phyloP scores from a whole-genome alignment of 2,113 vertebrate species.

The Nerophis ophidion region DNA sequence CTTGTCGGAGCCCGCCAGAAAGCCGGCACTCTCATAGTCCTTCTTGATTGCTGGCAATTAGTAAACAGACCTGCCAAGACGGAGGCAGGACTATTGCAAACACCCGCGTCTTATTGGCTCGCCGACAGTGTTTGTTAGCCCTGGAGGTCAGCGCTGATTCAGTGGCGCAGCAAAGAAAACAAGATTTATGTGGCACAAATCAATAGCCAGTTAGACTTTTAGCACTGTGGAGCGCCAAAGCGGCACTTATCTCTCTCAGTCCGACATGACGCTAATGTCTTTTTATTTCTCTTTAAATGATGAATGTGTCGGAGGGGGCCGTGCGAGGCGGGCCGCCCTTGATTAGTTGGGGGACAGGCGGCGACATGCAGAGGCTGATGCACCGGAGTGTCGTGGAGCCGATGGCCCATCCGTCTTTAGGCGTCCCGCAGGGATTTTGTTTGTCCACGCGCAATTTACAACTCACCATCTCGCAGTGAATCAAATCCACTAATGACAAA shows the following conservation, averaged over 20 bases:
- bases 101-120: constrained; percentile 73
- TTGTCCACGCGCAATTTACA: constrained; percentile 79
- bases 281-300: constrained; percentile 95
- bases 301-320: constrained; percentile 92
- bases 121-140: constrained; percentile 98
- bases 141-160: constrained; percentile 92
- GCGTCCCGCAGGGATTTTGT: constrained; percentile 80
- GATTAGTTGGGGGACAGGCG: constrained; percentile 92
- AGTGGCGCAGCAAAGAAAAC: constrained; percentile 93
- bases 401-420: constrained; percentile 88
- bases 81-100: constrained; percentile 86
- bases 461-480: constrained; percentile 46
- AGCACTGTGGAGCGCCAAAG: constrained; percentile 81
- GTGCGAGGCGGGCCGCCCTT: constrained; percentile 87
- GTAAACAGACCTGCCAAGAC: constrained; percentile 91
- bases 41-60: constrained; percentile 94
- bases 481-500: constrained; percentile 61
- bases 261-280: constrained; percentile 97
- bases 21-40: constrained; percentile 73
- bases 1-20: constrained; percentile 82
- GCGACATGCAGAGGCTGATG: constrained; percentile 86
- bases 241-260: constrained; percentile 93
- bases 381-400: constrained; percentile 82
- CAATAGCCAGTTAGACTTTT: constrained; percentile 92
- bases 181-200: constrained; percentile 98